phyloP scores from a whole-genome alignment of 2,797 vertebrate species.

The Hapalemur alaotrensis region DNA sequence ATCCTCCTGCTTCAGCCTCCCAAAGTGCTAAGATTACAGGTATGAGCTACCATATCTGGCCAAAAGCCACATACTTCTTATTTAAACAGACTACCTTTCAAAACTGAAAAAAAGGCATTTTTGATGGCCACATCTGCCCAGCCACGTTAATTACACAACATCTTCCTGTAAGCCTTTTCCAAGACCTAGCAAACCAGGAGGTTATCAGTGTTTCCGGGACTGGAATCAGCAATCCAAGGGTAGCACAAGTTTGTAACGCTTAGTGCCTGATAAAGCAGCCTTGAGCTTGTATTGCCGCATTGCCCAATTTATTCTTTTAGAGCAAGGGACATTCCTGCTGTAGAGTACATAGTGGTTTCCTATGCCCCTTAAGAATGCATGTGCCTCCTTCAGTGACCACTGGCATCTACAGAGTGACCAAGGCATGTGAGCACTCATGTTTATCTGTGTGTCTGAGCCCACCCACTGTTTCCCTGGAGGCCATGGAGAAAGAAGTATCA shows the following conservation, averaged over 20 bases:
- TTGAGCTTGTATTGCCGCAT: slow-evolving; percentile 35
- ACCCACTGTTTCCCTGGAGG: slow-evolving; percentile 51
- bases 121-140: not conserved
- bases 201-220: slow-evolving; percentile 41
- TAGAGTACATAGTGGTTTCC: not conserved
- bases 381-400: not conserved
- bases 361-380: not conserved
- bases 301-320: not conserved
- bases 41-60: not conserved
- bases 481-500: slow-evolving; percentile 29
- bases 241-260: not conserved
- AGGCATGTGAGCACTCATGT: not conserved
- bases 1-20: not conserved
- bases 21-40: not conserved
- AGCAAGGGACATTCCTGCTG: not conserved
- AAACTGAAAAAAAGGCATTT: not conserved
- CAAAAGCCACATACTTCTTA: slow-evolving; percentile 15
- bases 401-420: not conserved
- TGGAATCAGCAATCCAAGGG: not conserved
- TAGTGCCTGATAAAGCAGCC: slow-evolving; percentile 41
- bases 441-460: slow-evolving; percentile 50
- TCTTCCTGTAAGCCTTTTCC: not conserved
- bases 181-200: not conserved
- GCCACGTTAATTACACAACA: not conserved
- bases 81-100: slow-evolving; percentile 27